phyloP scores from a whole-genome alignment of 1,140 invertebrate species.

The Hylaeus anthracinus region DNA sequence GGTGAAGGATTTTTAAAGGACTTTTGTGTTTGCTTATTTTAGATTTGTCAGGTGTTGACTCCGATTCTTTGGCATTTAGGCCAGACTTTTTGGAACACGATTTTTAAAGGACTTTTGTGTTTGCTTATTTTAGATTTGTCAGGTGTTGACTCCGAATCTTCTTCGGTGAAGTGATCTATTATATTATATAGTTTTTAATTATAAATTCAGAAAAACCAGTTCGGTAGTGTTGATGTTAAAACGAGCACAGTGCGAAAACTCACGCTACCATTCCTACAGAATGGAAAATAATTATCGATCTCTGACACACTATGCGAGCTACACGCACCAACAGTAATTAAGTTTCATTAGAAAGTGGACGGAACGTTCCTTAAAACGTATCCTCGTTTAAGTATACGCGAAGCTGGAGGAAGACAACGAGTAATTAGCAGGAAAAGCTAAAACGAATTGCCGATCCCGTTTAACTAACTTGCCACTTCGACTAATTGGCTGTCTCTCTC shows the following conservation, averaged over 20 bases:
- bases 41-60: no score
- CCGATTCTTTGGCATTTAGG: no score
- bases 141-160: no score
- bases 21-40: no score
- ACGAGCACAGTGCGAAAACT: background rate
- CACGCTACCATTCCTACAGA: background rate
- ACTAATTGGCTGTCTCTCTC: slow-evolving; percentile 3
- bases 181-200: no score
- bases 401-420: background rate
- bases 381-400: background rate
- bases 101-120: no score
- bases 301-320: background rate
- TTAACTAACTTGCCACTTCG: background rate
- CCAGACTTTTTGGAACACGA: no score
- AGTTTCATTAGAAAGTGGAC: background rate
- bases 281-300: background rate
- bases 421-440: background rate
- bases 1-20: no score
- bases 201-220: no score
- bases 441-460: slow-evolving; percentile 1
- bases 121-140: no score
- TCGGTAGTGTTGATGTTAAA: no score
- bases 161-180: no score
- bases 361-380: background rate
- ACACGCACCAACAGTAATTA: background rate